A percentile compares a stretch with the other conserved stretches of the same genome.
These are phyloP conservation scores for Pluvialis apricaria DNA, from an alignment of 2,113 vertebrate genomes.

Conservation along the genomic window DNA sequence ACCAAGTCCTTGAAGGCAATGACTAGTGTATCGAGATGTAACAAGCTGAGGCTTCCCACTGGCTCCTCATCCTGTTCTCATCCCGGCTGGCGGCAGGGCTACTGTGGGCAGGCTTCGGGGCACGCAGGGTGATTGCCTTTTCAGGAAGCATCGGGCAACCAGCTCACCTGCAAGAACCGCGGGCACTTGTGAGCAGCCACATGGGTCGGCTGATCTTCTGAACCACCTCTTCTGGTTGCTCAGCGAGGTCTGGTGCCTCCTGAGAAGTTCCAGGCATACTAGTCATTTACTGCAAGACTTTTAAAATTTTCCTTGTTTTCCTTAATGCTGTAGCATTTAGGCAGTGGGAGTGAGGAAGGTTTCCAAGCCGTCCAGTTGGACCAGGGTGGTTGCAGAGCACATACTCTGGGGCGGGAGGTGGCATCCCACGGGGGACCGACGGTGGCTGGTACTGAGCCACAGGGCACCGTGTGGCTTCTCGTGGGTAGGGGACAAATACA, in stretches of 20 bases:
- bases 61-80: background rate
- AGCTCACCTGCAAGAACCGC: background rate
- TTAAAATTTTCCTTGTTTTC: background rate
- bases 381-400: background rate
- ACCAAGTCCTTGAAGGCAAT: background rate
- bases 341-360: conserved; percentile 19
- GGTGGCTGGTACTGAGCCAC: background rate
- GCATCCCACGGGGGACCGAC: background rate
- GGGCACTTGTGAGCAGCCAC: rapidly evolving
- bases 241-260: background rate
- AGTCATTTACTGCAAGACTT: conserved; percentile 43
- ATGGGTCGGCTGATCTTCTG: background rate
- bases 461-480: background rate
- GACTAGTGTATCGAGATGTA: background rate
- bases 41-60: background rate
- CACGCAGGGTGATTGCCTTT: background rate
- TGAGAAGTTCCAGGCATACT: conserved; percentile 43
- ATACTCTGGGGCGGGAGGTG: conserved; percentile 40
- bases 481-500: background rate
- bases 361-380: conserved; percentile 39
- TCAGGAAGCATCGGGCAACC: conserved; percentile 22
- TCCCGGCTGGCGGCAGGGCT: background rate
- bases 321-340: background rate
- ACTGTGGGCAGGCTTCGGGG: background rate
- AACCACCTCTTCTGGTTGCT: background rate